Conservation (phyloP, 2,888 invertebrate genomes). For the Melolontha melolontha region DNA sequence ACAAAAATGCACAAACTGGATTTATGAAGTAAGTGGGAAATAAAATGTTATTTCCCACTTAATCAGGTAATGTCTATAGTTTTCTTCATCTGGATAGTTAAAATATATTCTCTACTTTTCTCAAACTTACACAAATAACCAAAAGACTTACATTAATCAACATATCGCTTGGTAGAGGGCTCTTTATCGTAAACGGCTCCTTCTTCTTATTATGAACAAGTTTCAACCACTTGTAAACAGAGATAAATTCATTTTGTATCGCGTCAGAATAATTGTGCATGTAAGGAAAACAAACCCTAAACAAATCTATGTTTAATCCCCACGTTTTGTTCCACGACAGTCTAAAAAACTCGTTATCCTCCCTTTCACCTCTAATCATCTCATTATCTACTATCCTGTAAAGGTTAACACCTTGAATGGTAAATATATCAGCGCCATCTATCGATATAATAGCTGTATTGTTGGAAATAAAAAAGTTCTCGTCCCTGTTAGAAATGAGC, state of each 20-base stretch:
- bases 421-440: slow-evolving; percentile 80
- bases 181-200: slow-evolving; percentile 75
- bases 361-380: slow-evolving; percentile 77
- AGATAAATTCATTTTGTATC: slow-evolving; percentile 89
- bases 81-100: no score
- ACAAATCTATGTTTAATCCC: slow-evolving; percentile 74
- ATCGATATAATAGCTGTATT: slow-evolving; percentile 70
- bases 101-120: no score
- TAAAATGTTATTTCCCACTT: no score
- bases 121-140: background rate
- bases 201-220: slow-evolving; percentile 80
- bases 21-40: no score
- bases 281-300: slow-evolving; percentile 85
- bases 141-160: slow-evolving; percentile 79
- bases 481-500: slow-evolving; percentile 44
- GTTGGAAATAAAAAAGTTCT: slow-evolving; percentile 64
- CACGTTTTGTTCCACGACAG: slow-evolving; percentile 80
- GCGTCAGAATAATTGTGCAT: slow-evolving; percentile 90
- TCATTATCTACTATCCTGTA: slow-evolving; percentile 72
- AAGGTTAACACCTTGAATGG: slow-evolving; percentile 76
- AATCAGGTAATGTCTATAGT: no score
- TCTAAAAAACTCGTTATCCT: slow-evolving; percentile 79
- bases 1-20: no score
- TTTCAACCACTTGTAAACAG: slow-evolving; percentile 94
- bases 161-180: slow-evolving; percentile 88